A percentile compares a stretch with the other conserved stretches of the same genome.
Conservation (phyloP, 2,888 invertebrate genomes). For the Criorhina ranunculi region DNA sequence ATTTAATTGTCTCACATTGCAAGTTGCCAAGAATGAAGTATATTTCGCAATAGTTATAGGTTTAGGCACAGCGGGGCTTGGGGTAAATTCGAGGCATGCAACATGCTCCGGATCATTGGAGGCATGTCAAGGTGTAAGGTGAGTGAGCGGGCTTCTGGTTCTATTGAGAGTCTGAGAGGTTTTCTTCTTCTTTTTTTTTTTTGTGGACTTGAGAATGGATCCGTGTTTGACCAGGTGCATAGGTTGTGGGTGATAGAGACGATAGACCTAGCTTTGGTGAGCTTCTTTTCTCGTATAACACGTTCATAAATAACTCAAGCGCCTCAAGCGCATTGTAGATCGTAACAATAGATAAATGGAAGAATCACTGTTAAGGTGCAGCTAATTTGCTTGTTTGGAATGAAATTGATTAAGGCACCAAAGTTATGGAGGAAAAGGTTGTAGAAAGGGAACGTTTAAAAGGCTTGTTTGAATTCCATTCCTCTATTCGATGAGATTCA, state of each 20-base stretch:
- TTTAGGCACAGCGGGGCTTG: conserved; percentile 35
- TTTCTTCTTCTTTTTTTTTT: conserved; percentile 15
- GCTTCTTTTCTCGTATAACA: conserved; percentile 59
- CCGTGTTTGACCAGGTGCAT: conserved; percentile 74
- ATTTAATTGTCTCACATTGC: conserved; percentile 76
- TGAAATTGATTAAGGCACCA: conserved; percentile 64
- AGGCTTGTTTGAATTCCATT: not conserved
- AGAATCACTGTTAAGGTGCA: conserved; percentile 68
- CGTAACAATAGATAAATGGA: conserved; percentile 71
- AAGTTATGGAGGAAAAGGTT: conserved; percentile 47
- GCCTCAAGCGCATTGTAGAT: conserved; percentile 63
- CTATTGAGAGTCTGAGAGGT: conserved; percentile 22
- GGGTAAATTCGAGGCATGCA: conserved; percentile 49
- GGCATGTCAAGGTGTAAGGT: conserved; percentile 75
- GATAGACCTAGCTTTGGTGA: conserved; percentile 5
- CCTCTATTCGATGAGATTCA: not conserved
- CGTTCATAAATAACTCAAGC: conserved; percentile 75
- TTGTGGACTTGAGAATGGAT: conserved; percentile 55
- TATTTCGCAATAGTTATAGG: conserved; percentile 69
- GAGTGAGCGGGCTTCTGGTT: conserved; percentile 76
- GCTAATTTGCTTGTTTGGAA: conserved; percentile 73
- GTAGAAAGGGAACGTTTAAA: conserved; percentile 15
- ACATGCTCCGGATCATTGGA: conserved; percentile 73
- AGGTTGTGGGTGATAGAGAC: conserved; percentile 72
- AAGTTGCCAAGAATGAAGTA: conserved; percentile 60